These are phyloP conservation scores for Lasioglossum zephyrum DNA, from an alignment of 2,888 invertebrate genomes.

Conservation along the genomic window DNA sequence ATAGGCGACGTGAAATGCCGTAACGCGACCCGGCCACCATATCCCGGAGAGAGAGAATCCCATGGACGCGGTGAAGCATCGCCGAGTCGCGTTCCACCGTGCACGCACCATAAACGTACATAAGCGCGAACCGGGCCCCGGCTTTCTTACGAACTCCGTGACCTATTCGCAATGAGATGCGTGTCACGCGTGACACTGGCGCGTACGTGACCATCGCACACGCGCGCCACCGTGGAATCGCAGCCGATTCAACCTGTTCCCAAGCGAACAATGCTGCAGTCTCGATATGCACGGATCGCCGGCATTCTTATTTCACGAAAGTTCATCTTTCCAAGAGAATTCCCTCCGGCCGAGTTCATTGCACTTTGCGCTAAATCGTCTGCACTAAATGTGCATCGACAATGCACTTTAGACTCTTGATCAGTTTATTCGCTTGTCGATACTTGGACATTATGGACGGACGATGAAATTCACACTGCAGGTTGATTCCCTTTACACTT, in stretches of 20 bases:
- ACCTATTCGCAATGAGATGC: slow-evolving; percentile 70
- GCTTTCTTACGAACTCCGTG: slow-evolving; percentile 59
- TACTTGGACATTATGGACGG: neutral
- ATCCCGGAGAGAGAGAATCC: slow-evolving; percentile 36
- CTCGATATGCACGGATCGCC: slow-evolving; percentile 11
- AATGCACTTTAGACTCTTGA: neutral
- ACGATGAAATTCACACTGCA: neutral
- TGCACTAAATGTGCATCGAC: neutral
- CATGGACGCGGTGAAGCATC: slow-evolving; percentile 46
- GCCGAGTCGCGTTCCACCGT: slow-evolving; percentile 53
- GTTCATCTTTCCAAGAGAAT: neutral
- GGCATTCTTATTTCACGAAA: slow-evolving; percentile 12
- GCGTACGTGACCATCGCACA: slow-evolving; percentile 44
- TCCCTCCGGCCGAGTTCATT: neutral
- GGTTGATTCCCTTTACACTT: neutral
- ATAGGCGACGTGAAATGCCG: slow-evolving; percentile 50
- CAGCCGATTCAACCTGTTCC: slow-evolving; percentile 61
- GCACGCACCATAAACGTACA: slow-evolving; percentile 60
- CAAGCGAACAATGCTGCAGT: slow-evolving; percentile 46
- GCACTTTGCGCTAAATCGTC: neutral
- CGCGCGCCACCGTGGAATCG: slow-evolving; percentile 43
- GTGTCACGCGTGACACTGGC: slow-evolving; percentile 68
- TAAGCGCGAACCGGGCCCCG: slow-evolving; percentile 45
- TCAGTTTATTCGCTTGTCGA: neutral
- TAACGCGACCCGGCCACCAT: slow-evolving; percentile 43